phyloP scores from a whole-genome alignment of 2,113 vertebrate genomes.

The Chionomys nivalis region DNA sequence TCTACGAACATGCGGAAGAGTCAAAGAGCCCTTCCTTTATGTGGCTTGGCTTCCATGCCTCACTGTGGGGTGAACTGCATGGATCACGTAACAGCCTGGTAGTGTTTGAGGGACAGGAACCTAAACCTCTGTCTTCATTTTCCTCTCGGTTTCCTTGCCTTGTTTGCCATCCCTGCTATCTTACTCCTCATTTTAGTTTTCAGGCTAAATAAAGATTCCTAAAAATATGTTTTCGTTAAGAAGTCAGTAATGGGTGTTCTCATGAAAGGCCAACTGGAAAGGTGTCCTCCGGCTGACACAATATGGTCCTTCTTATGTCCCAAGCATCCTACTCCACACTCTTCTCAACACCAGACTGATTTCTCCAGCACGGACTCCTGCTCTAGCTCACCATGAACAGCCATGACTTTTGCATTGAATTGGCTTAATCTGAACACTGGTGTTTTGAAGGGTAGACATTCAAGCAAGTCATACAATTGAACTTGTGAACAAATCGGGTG shows the following conservation, averaged over 20 bases:
- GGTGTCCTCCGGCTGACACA: background rate
- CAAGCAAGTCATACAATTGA: background rate
- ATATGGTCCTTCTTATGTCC: fast-evolving
- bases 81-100: background rate
- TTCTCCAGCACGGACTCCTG: background rate
- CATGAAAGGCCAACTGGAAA: background rate
- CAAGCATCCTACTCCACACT: background rate
- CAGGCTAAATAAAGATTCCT: background rate
- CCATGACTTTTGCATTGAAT: background rate
- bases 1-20: background rate
- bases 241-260: background rate
- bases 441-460: background rate
- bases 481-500: background rate
- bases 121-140: background rate
- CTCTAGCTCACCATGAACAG: background rate
- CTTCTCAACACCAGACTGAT: background rate
- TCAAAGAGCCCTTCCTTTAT: background rate
- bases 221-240: background rate
- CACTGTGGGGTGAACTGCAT: background rate
- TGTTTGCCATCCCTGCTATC: background rate
- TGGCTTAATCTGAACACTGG: background rate
- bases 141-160: background rate
- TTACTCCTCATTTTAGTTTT: background rate
- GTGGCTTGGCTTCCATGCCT: background rate
- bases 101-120: background rate